Conservation (phyloP, 2,888 invertebrate genomes). For the Formica aserva region DNA sequence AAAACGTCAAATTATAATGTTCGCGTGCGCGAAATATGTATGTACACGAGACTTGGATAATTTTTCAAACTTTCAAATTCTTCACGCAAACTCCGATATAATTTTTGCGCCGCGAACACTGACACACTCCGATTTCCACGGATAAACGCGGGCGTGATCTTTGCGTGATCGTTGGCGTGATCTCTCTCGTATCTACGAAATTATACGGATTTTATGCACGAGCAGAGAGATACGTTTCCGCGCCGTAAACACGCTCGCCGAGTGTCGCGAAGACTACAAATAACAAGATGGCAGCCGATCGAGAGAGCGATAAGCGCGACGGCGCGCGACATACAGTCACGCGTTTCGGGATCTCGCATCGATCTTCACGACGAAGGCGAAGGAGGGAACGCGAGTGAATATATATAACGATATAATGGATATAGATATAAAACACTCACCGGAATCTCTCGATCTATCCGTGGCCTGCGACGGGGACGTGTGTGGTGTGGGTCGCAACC, state of each 20-base stretch:
- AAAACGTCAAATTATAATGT: neutral
- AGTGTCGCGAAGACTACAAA: constrained; percentile 40
- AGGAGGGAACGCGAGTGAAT: neutral
- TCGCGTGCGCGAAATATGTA: neutral
- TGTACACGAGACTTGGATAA: neutral
- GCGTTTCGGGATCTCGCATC: constrained; percentile 52
- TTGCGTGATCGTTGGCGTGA: neutral
- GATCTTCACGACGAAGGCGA: constrained; percentile 50
- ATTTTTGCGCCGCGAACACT: neutral
- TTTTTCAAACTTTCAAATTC: neutral
- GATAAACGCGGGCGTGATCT: neutral
- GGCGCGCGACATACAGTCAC: constrained; percentile 27
- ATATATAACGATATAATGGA: neutral
- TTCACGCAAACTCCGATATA: neutral
- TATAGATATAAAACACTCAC: neutral
- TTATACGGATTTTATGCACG: neutral
- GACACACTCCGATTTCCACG: neutral
- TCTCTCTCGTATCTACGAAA: neutral
- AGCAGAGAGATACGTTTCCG: neutral
- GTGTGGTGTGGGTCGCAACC: neutral
- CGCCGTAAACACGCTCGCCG: constrained; percentile 9
- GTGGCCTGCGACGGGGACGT: neutral
- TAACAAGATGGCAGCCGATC: constrained; percentile 57
- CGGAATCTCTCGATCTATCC: constrained; percentile 5
- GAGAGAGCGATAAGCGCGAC: constrained; percentile 46